Conservation (phyloP, 2,888 invertebrate genomes). For the Pseudococcus jackbeardsleyi region DNA sequence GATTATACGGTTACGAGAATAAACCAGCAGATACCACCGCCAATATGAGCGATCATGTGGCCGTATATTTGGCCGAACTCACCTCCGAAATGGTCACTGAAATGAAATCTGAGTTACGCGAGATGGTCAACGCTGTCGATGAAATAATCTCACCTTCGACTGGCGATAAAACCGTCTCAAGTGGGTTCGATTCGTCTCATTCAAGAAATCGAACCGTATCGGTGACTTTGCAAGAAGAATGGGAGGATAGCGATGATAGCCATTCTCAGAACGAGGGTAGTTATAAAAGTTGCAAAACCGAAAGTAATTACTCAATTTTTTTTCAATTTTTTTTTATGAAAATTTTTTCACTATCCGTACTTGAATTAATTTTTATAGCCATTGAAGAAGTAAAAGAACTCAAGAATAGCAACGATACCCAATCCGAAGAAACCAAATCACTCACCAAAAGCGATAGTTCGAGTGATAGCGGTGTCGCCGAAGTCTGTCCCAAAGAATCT, state of each 20-base stretch:
- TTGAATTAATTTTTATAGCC: background rate
- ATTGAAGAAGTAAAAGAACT: slow-evolving; percentile 13
- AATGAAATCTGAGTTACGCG: slow-evolving; percentile 77
- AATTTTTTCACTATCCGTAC: background rate
- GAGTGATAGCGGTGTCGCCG: slow-evolving; percentile 59
- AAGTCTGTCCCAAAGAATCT: slow-evolving; percentile 8
- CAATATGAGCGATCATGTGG: slow-evolving; percentile 82
- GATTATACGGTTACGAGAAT: slow-evolving; percentile 5
- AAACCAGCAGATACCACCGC: background rate
- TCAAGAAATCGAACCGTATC: slow-evolving; percentile 11
- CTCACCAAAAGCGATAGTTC: slow-evolving; percentile 61
- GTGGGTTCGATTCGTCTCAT: background rate
- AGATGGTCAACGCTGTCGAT: slow-evolving; percentile 81
- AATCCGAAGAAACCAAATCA: slow-evolving; percentile 55
- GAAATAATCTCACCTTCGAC: slow-evolving; percentile 75
- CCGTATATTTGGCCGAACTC: slow-evolving; percentile 83
- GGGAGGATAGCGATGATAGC: slow-evolving; percentile 55
- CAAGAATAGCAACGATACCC: background rate
- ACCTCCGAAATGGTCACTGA: slow-evolving; percentile 84
- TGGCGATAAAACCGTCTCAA: background rate
- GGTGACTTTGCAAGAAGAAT: slow-evolving; percentile 41
- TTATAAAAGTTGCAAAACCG: slow-evolving; percentile 21
- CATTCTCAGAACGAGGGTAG: slow-evolving; percentile 44
- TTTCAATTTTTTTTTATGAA: background rate
- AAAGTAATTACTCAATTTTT: background rate